These are phyloP conservation scores for Hydractinia echinata DNA, from an alignment of 30 jellyfish, hydroid and myxozoan genomes.

Conservation along the genomic window DNA sequence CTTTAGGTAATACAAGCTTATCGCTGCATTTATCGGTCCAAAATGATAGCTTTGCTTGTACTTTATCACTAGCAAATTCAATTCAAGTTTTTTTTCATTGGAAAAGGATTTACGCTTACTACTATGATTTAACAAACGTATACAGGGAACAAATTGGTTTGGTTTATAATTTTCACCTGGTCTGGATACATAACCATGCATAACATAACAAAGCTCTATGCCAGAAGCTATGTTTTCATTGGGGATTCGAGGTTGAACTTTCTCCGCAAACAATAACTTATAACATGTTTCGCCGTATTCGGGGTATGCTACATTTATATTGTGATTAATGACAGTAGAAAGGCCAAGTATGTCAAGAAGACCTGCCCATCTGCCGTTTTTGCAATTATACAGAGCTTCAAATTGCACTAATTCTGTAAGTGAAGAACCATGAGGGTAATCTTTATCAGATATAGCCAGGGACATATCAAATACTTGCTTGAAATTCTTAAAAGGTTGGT, in stretches of 20 bases:
- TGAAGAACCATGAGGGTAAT: too few relatives aligned
- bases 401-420: too few relatives aligned
- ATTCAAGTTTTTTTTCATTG: background rate
- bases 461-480: too few relatives aligned
- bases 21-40: slow-evolving; percentile 1
- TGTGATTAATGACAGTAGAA: background rate
- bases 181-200: background rate
- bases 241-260: background rate
- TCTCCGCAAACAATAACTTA: background rate
- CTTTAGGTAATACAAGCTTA: slow-evolving; percentile 6
- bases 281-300: background rate
- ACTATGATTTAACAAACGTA: background rate
- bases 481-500: too few relatives aligned
- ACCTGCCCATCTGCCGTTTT: background rate
- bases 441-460: too few relatives aligned
- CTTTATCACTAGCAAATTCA: background rate
- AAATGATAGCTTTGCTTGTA: slow-evolving; percentile 8
- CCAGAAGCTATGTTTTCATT: background rate
- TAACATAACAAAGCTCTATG: background rate
- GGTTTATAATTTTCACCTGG: background rate
- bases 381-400: slow-evolving; percentile 24
- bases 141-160: background rate
- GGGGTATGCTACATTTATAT: background rate
- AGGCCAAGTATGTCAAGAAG: background rate
- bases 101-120: background rate